phyloP scores from a whole-genome alignment of 2,113 vertebrate species.

The Oophaga pumilio region DNA sequence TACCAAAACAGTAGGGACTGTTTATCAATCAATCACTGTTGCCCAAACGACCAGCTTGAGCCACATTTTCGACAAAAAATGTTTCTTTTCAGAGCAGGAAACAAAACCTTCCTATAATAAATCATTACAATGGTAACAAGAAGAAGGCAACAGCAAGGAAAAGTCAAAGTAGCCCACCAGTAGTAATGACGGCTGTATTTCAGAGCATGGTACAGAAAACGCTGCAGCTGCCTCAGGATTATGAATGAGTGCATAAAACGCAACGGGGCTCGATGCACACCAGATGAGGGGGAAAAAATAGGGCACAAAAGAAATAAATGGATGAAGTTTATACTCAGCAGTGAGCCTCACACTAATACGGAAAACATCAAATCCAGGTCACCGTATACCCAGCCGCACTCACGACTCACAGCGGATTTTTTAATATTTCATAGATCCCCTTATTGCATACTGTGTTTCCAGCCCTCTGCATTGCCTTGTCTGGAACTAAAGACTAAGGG shows the following conservation, averaged over 20 bases:
- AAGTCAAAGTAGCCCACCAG: not conserved
- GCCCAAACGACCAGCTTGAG: too few relatives aligned
- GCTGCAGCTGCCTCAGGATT: conserved; percentile 9
- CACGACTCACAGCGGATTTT: conserved; percentile 32
- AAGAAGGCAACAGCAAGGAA: not conserved
- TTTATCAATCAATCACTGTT: too few relatives aligned
- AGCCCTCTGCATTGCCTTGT: not conserved
- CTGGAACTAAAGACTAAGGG: not conserved
- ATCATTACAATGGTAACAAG: not conserved
- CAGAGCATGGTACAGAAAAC: not conserved
- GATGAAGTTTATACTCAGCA: conserved; percentile 44
- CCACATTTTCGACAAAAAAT: not conserved
- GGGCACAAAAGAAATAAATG: conserved; percentile 39
- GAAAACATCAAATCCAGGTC: conserved; percentile 48
- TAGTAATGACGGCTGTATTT: conserved; percentile 25
- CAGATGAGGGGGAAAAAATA: conserved; percentile 9
- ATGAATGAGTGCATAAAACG: conserved; percentile 43
- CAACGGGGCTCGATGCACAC: conserved; percentile 34
- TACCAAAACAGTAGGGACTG: too few relatives aligned
- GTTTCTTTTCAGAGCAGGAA: not conserved
- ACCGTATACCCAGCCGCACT: conserved; percentile 36
- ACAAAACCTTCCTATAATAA: not conserved
- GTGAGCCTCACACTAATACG: conserved; percentile 35
- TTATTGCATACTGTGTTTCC: not conserved
- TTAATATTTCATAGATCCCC: conserved; percentile 32